Conservation (phyloP, 2,888 invertebrate genomes). For the Trimorus sp. region DNA sequence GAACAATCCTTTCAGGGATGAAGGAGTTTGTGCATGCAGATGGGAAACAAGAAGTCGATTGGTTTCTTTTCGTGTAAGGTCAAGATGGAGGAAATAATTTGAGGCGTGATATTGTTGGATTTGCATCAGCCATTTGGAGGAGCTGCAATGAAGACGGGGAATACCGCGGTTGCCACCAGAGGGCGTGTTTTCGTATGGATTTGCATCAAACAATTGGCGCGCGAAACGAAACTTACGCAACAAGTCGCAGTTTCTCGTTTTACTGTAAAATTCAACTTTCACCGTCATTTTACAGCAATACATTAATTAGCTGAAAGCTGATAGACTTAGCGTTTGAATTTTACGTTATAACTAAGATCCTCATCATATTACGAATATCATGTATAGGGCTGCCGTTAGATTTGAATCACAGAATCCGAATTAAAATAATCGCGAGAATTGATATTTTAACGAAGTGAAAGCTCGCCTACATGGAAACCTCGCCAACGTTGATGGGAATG, state of each 20-base stretch:
- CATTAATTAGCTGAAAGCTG: no score
- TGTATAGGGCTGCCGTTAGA: neutral
- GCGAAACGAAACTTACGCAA: neutral
- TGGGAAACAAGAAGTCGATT: slow-evolving; percentile 4
- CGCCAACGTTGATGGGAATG: neutral
- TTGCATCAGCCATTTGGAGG: no score
- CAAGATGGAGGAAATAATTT: neutral
- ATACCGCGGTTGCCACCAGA: neutral
- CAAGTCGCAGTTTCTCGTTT: neutral
- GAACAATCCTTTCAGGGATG: neutral
- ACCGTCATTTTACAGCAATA: no score
- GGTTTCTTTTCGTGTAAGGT: neutral
- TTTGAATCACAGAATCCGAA: neutral
- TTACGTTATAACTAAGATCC: no score
- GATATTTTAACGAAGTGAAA: neutral
- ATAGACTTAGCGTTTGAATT: no score
- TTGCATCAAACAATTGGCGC: slow-evolving; percentile 4
- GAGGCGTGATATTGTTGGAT: no score
- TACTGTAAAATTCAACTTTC: no score
- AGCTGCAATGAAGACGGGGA: no score
- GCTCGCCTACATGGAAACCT: neutral
- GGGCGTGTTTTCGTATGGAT: neutral
- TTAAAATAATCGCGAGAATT: slow-evolving; percentile 10
- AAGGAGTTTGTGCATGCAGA: neutral
- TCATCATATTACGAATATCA: no score